phyloP scores from a whole-genome alignment of 1,140 invertebrate species.

The Triops longicaudatus region DNA sequence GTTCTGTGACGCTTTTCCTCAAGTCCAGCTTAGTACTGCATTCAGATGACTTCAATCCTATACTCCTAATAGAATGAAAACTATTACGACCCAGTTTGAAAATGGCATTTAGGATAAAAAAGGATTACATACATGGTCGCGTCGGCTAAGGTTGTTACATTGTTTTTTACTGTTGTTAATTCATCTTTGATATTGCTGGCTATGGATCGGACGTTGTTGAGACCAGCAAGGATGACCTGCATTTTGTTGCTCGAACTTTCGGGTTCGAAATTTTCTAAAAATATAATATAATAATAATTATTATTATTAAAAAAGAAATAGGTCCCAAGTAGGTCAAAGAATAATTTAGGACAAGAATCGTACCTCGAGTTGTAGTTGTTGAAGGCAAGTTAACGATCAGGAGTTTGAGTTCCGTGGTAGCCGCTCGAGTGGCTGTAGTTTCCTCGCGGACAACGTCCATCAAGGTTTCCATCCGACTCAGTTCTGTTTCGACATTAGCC shows the following conservation, averaged over 20 bases:
- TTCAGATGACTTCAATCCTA: constrained; percentile 8
- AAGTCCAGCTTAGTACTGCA: constrained; percentile 28
- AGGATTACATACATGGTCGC: constrained; percentile 22
- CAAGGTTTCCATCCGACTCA: constrained; percentile 34
- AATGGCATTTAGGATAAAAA: no score
- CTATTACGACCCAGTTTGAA: not conserved
- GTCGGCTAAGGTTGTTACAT: constrained; percentile 21
- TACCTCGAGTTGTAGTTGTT: constrained; percentile 11
- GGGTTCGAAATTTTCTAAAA: not conserved
- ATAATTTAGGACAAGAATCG: no score
- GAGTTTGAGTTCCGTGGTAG: constrained; percentile 31
- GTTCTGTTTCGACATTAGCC: constrained; percentile 35
- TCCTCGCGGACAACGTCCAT: constrained; percentile 35
- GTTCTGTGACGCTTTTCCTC: constrained; percentile 10
- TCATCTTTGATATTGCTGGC: constrained; percentile 18
- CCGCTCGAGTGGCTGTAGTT: constrained; percentile 32
- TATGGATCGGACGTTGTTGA: constrained; percentile 21
- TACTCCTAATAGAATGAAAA: constrained; percentile 23
- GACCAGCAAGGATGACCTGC: constrained; percentile 20
- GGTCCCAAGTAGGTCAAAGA: no score
- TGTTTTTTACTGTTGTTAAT: constrained; percentile 5
- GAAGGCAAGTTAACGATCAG: constrained; percentile 7
- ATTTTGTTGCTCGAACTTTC: not conserved
- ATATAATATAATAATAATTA: no score
- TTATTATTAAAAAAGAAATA: no score